Percentiles rank a stretch among this genome's conserved stretches.
Conservation (phyloP, 1,140 invertebrate species). For the Trichogramma pretiosum region DNA sequence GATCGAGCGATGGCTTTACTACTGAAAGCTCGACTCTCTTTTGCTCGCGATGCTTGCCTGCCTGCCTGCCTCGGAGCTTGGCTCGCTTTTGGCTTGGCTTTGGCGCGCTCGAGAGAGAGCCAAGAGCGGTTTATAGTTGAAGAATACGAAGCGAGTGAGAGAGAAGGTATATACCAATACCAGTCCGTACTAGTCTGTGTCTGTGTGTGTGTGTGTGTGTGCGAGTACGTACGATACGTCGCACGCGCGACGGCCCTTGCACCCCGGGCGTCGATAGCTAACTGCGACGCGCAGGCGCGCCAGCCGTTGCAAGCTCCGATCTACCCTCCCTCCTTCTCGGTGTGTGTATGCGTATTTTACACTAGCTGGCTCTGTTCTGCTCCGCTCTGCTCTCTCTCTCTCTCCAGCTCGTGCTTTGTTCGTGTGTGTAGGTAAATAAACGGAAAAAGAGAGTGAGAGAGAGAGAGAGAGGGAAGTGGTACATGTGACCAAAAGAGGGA, state of each 20-base stretch:
- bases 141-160: no score
- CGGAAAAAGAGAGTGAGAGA: no score
- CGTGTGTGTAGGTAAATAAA: no score
- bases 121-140: no score
- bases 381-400: neutral
- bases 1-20: slow-evolving; percentile 39
- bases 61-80: neutral
- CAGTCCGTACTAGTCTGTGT: slow-evolving; percentile 17
- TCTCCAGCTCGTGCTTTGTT: neutral
- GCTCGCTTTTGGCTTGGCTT: no score
- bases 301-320: neutral
- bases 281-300: slow-evolving; percentile 5
- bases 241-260: slow-evolving; percentile 5
- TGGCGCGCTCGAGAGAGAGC: no score
- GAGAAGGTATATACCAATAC: neutral
- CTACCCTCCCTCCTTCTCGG: neutral
- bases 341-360: no score
- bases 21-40: slow-evolving; percentile 27
- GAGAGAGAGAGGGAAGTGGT: no score
- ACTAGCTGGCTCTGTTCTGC: neutral
- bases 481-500: no score
- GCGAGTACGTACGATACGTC: neutral
- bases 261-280: slow-evolving; percentile 19
- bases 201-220: neutral
- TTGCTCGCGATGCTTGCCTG: slow-evolving; percentile 13